Conservation (phyloP, 1,140 invertebrate species). For the Cotesia chilonis region DNA sequence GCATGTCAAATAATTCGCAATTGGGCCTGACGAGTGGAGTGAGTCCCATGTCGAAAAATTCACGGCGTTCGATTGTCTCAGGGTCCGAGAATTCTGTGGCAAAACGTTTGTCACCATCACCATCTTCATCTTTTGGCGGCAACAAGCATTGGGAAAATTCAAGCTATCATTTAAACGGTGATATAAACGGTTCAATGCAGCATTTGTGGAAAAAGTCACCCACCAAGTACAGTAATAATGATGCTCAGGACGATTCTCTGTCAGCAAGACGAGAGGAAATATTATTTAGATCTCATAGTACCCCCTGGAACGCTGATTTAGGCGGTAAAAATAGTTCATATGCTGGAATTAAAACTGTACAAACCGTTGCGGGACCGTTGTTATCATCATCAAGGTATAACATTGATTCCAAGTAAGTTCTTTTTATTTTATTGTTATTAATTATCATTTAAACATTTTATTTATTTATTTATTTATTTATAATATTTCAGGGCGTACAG, state of each 20-base stretch:
- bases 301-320: slow-evolving; percentile 53
- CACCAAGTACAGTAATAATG: slow-evolving; percentile 20
- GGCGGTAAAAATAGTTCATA: slow-evolving; percentile 53
- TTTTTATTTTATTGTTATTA: slow-evolving; percentile 14
- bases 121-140: background rate
- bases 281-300: slow-evolving; percentile 46
- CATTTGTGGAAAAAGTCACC: slow-evolving; percentile 22
- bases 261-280: slow-evolving; percentile 42
- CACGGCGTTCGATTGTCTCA: background rate
- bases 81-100: slow-evolving; percentile 24
- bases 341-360: slow-evolving; percentile 52
- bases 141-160: too few relatives aligned
- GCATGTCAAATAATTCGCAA: slow-evolving; percentile 30
- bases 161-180: slow-evolving; percentile 42
- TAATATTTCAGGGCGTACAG: slow-evolving; percentile 52
- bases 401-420: slow-evolving; percentile 59
- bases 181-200: slow-evolving; percentile 19
- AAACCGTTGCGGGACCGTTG: slow-evolving; percentile 58
- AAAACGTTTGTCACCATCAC: too few relatives aligned
- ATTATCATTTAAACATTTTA: slow-evolving; percentile 8
- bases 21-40: slow-evolving; percentile 39
- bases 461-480: slow-evolving; percentile 15
- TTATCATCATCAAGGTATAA: slow-evolving; percentile 61
- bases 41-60: slow-evolving; percentile 46
- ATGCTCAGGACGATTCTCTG: slow-evolving; percentile 28